Percentiles rank a stretch among this genome's conserved stretches.
These are phyloP conservation scores for Biston stratarius DNA, from an alignment of 2,888 invertebrate genomes.

Conservation along the genomic window DNA sequence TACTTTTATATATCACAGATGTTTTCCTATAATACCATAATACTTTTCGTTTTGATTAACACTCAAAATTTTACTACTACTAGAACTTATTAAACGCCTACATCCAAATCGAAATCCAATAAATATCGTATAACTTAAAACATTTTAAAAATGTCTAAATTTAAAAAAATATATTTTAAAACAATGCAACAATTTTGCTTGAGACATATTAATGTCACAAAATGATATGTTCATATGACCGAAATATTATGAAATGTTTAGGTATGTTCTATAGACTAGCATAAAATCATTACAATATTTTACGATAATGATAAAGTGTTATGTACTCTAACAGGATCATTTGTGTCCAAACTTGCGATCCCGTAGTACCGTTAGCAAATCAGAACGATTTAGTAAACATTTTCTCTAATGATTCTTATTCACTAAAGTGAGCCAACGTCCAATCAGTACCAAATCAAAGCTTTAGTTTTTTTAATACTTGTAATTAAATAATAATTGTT, in stretches of 20 bases:
- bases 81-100: conserved; percentile 63
- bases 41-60: conserved; percentile 72
- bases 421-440: conserved; percentile 75
- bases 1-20: conserved; percentile 81
- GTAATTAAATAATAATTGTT: conserved; percentile 59
- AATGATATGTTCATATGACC: conserved; percentile 75
- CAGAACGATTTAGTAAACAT: conserved; percentile 54
- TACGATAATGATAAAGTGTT: conserved; percentile 55
- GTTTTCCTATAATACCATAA: conserved; percentile 80
- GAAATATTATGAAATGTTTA: conserved; percentile 72
- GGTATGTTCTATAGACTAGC: conserved; percentile 65
- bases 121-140: conserved; percentile 33
- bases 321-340: conserved; percentile 46
- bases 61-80: conserved; percentile 59
- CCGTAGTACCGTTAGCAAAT: conserved; percentile 70
- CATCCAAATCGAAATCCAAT: conserved; percentile 57
- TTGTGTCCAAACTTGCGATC: conserved; percentile 46
- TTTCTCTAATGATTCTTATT: conserved; percentile 59
- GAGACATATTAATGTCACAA: conserved; percentile 57
- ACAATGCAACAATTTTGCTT: conserved; percentile 48
- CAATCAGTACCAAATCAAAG: conserved; percentile 84
- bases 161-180: conserved; percentile 51
- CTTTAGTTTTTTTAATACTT: conserved; percentile 69
- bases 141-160: conserved; percentile 41
- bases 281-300: conserved; percentile 59